Evolutionary conservation across 2,113 vertebrate species (phyloP).

Genomic region (Dromiciops gliroides): DNA sequence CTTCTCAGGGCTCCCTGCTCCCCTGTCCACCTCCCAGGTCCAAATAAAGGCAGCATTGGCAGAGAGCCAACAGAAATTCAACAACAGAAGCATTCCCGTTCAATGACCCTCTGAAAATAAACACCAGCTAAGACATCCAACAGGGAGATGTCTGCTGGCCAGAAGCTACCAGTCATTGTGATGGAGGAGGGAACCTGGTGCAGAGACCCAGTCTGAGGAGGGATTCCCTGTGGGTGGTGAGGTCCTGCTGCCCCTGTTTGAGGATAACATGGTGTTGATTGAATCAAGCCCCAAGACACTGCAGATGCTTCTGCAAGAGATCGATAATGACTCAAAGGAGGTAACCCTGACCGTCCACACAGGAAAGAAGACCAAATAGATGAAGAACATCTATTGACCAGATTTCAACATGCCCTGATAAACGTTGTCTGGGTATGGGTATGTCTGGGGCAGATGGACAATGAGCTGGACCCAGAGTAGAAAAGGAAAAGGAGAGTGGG

Average conservation of each 20-base stretch:
- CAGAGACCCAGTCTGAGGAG: not conserved
- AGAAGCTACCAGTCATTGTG: not conserved
- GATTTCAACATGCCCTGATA: not conserved
- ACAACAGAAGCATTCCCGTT: not conserved
- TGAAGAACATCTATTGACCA: not conserved
- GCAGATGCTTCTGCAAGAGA: not conserved
- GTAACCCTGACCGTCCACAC: not conserved
- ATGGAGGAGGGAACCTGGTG: not conserved
- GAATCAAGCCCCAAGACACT: not conserved
- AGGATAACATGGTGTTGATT: not conserved
- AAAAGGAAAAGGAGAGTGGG: not conserved
- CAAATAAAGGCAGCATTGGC: not conserved
- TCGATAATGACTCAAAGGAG: not conserved
- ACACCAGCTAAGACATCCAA: too few relatives aligned
- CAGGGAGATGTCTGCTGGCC: not conserved
- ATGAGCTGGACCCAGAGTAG: not conserved
- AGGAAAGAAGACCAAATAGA: not conserved
- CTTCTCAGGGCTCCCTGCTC: not conserved
- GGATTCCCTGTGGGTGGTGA: not conserved
- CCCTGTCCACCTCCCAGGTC: not conserved
- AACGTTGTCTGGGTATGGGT: not conserved
- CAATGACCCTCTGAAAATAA: not conserved
- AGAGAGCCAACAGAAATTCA: not conserved
- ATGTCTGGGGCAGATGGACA: not conserved
- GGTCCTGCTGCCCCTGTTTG: not conserved